A percentile compares a stretch with the other conserved stretches of the same genome.
These are phyloP conservation scores for Erpobdella octoculata DNA, from an alignment of 2,888 invertebrate genomes.

Conservation along the genomic window DNA sequence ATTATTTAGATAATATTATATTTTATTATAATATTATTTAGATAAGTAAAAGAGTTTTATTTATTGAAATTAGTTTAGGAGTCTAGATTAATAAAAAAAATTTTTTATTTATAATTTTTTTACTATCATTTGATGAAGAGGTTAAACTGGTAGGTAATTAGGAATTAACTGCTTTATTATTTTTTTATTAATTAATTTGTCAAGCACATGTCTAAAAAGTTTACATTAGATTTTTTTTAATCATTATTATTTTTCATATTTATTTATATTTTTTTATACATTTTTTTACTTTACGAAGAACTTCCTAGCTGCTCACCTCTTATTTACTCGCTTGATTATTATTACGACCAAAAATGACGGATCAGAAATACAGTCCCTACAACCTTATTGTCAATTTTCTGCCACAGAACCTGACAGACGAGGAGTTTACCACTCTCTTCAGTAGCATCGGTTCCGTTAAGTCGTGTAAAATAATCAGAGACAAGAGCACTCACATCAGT, in stretches of 20 bases:
- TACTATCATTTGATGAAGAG: neutral
- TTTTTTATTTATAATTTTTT: neutral
- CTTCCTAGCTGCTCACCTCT: neutral
- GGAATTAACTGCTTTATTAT: neutral
- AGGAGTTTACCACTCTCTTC: conserved; percentile 80
- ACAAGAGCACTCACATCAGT: conserved; percentile 73
- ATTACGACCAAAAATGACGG: conserved; percentile 21
- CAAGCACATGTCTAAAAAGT: neutral
- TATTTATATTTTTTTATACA: conserved; percentile 15
- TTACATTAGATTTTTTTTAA: neutral
- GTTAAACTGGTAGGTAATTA: too few relatives aligned
- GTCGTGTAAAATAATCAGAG: conserved; percentile 68
- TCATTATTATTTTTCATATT: conserved; percentile 9
- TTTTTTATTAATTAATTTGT: neutral
- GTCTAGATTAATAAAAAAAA: neutral
- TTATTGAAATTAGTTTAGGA: too few relatives aligned
- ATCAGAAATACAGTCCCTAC: conserved; percentile 28
- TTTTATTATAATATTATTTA: too few relatives aligned
- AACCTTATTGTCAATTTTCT: conserved; percentile 91
- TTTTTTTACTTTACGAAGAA: conserved; percentile 13
- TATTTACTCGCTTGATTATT: conserved; percentile 22
- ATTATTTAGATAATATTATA: too few relatives aligned
- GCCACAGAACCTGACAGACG: conserved; percentile 84
- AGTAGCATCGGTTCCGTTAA: conserved; percentile 78
- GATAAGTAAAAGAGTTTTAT: too few relatives aligned